Percentiles rank a stretch among this genome's conserved stretches.
Conservation (phyloP, 53 echinoderm and acorn worm genomes). For the Astropecten irregularis region DNA sequence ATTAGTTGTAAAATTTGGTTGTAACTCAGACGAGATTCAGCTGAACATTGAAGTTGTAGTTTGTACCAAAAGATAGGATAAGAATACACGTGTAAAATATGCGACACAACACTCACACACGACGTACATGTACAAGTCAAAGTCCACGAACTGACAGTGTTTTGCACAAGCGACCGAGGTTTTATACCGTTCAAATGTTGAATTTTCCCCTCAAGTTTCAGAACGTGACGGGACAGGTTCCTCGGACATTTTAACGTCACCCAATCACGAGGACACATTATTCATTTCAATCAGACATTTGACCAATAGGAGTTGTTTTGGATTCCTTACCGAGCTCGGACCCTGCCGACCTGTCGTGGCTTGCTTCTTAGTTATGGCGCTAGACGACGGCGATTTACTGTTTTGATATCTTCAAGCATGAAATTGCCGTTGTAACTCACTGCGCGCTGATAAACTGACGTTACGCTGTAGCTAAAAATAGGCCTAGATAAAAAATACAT, state of each 20-base stretch:
- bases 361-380: no score
- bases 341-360: not conserved
- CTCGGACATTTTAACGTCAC: not conserved
- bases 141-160: not conserved
- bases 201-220: not conserved
- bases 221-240: not conserved
- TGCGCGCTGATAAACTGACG: no score
- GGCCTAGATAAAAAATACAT: no score
- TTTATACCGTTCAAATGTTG: not conserved
- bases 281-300: not conserved
- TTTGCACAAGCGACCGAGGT: no score
- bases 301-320: not conserved
- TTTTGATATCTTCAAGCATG: not conserved
- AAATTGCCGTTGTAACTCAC: not conserved
- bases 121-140: not conserved
- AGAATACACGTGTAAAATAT: no score
- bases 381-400: not conserved
- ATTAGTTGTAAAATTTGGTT: no score
- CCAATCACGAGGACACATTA: not conserved
- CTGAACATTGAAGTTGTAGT: no score
- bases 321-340: not conserved
- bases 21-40: no score
- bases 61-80: no score
- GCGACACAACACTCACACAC: no score
- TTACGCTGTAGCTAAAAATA: no score